phyloP scores from a whole-genome alignment of 2,797 vertebrate genomes.

The Acrossocheilus wenchowensis region DNA sequence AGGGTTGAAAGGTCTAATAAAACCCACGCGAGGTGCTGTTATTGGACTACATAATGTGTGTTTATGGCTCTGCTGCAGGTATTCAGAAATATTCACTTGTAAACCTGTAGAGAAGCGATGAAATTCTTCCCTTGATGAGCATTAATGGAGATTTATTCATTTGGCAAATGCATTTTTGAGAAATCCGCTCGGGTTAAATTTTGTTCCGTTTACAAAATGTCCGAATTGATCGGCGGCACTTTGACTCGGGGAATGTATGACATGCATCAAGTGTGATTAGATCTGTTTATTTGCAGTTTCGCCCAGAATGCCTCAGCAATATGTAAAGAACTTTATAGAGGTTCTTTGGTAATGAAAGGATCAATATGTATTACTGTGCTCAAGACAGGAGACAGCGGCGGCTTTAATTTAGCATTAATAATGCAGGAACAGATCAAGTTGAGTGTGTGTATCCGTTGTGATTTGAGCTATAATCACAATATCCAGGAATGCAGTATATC shows the following conservation, averaged over 20 bases:
- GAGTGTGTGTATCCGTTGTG: slow-evolving; percentile 1
- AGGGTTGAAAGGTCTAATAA: slow-evolving; percentile 73
- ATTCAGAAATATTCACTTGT: slow-evolving; percentile 58
- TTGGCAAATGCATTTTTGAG: slow-evolving; percentile 20
- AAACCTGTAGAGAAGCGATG: not conserved
- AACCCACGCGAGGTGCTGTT: slow-evolving; percentile 69
- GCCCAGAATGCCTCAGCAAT: slow-evolving; percentile 34
- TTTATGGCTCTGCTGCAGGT: slow-evolving; percentile 60
- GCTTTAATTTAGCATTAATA: slow-evolving; percentile 82
- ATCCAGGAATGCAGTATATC: not conserved
- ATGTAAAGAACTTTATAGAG: slow-evolving; percentile 71
- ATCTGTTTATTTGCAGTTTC: slow-evolving; percentile 15
- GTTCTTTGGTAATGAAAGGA: slow-evolving; percentile 74
- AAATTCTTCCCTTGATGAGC: not conserved
- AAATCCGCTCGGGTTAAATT: not conserved
- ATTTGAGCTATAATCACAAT: not conserved
- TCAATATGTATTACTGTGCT: slow-evolving; percentile 74
- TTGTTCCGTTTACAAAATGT: not conserved
- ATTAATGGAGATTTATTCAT: slow-evolving; percentile 23
- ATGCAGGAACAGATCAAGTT: slow-evolving; percentile 64
- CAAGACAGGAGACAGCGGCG: slow-evolving; percentile 72
- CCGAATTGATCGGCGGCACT: not conserved
- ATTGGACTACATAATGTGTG: slow-evolving; percentile 64
- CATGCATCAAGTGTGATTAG: slow-evolving; percentile 3
- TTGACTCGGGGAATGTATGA: not conserved